phyloP scores from a whole-genome alignment of 2,888 invertebrate genomes.

The Microctonus hyperodae region DNA sequence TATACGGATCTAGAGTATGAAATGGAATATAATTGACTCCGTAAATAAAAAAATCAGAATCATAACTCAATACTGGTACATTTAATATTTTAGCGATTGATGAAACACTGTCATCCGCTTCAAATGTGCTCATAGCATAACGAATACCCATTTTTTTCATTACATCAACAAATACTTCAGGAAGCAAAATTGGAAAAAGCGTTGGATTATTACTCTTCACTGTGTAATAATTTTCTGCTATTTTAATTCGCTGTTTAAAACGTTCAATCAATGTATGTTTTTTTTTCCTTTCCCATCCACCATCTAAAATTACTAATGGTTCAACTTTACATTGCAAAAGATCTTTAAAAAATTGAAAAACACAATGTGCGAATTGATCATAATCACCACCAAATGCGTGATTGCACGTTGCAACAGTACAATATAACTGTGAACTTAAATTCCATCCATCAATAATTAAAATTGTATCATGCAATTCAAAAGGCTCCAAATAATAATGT shows the following conservation, averaged over 20 bases:
- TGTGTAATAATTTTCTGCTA: conserved; percentile 66
- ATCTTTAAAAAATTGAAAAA: conserved; percentile 74
- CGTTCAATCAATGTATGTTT: conserved; percentile 71
- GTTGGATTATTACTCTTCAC: conserved; percentile 66
- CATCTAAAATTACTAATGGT: conserved; percentile 81
- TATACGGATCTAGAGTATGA: conserved; percentile 69
- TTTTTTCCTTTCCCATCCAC: conserved; percentile 77
- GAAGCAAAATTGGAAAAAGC: conserved; percentile 78
- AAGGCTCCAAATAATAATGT: conserved; percentile 70
- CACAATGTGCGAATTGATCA: conserved; percentile 74
- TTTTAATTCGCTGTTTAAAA: conserved; percentile 68
- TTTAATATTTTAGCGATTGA: conserved; percentile 77
- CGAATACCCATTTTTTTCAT: conserved; percentile 71
- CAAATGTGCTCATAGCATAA: conserved; percentile 80
- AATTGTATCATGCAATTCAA: conserved; percentile 72
- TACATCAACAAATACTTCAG: conserved; percentile 78
- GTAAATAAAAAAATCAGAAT: conserved; percentile 94
- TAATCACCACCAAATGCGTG: conserved; percentile 88
- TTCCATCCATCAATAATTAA: conserved; percentile 85
- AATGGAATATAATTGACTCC: conserved; percentile 85
- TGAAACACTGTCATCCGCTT: conserved; percentile 90
- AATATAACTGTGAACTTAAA: conserved; percentile 76
- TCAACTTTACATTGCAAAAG: conserved; percentile 75
- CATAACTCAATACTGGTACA: conserved; percentile 90
- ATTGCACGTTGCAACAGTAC: conserved; percentile 68